A percentile compares a stretch with the other conserved stretches of the same genome.
phyloP scores from a whole-genome alignment of 2,888 invertebrate genomes.

The Abscondita cerata region DNA sequence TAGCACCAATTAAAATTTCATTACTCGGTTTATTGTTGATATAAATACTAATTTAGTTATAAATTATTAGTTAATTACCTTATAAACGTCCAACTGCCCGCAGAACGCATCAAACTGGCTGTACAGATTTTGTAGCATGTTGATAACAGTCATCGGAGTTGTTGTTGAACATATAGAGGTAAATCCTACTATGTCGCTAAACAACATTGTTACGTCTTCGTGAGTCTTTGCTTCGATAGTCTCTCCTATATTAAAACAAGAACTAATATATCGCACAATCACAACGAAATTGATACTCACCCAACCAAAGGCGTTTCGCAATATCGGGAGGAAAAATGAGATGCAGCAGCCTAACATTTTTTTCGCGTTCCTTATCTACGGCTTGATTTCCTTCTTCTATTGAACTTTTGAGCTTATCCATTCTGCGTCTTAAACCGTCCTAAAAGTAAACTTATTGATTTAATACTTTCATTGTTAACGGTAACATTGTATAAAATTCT shows the following conservation, averaged over 20 bases:
- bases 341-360: conserved; percentile 92
- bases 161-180: conserved; percentile 95
- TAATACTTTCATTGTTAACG: not conserved
- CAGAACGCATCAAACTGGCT: conserved; percentile 93
- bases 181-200: conserved; percentile 96
- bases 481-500: conserved; percentile 5
- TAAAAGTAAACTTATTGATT: conserved; percentile 53
- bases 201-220: conserved; percentile 93
- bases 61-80: conserved; percentile 64
- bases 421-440: conserved; percentile 87
- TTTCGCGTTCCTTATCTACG: conserved; percentile 91
- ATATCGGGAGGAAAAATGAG: conserved; percentile 95
- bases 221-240: conserved; percentile 92
- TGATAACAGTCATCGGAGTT: conserved; percentile 95
- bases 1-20: not conserved
- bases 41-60: not conserved
- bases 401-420: conserved; percentile 93
- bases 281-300: conserved; percentile 61
- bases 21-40: not conserved
- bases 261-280: not conserved
- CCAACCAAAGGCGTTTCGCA: conserved; percentile 91
- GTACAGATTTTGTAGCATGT: conserved; percentile 92
- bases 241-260: conserved; percentile 66
- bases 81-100: conserved; percentile 92
- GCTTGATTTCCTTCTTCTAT: conserved; percentile 93